Evolutionary conservation across 2,113 vertebrate species (phyloP).

Genomic region (Uria aalge): DNA sequence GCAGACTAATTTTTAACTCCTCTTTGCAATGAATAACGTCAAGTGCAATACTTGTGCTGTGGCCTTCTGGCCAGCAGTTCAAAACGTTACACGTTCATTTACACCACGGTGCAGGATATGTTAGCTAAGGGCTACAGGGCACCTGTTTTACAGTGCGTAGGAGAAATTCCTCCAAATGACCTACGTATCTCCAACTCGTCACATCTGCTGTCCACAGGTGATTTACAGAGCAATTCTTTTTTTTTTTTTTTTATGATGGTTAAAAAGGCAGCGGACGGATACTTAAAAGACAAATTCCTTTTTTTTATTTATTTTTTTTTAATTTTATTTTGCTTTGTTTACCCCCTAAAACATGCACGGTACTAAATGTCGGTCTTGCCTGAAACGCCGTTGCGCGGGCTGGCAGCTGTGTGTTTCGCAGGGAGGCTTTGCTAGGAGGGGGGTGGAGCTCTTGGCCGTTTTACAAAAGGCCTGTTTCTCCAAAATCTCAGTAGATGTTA

Average conservation of each 20-base stretch:
- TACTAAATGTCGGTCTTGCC: background rate
- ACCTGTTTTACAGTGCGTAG: fast-evolving
- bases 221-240: background rate
- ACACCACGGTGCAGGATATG: background rate
- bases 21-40: background rate
- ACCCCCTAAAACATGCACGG: background rate
- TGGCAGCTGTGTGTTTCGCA: background rate
- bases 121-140: background rate
- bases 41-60: background rate
- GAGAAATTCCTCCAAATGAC: background rate
- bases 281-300: background rate
- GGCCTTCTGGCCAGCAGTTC: background rate
- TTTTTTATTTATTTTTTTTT: background rate
- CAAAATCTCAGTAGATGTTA: background rate
- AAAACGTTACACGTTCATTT: background rate
- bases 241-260: background rate
- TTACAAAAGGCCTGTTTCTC: background rate
- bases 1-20: background rate
- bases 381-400: fast-evolving
- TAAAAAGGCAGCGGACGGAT: background rate
- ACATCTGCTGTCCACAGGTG: background rate
- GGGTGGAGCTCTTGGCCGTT: background rate
- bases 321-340: background rate
- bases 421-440: background rate
- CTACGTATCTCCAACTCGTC: background rate